A percentile compares a stretch with the other conserved stretches of the same genome.
phyloP scores from a whole-genome alignment of 2,888 invertebrate species.

The Chaitophorus viminalis region DNA sequence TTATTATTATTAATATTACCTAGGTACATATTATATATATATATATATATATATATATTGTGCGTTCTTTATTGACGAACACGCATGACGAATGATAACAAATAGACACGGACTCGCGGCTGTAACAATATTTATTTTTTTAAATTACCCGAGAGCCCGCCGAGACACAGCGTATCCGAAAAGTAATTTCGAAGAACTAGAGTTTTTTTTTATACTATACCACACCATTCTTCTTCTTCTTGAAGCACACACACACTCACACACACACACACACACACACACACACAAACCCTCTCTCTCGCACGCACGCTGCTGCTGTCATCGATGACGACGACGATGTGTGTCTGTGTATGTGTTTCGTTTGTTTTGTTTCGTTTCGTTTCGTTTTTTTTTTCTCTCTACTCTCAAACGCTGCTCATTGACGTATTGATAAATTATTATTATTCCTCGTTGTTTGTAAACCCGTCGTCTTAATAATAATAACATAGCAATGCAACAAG shows the following conservation, averaged over 20 bases:
- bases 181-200: constrained; percentile 58
- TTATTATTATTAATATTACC: background rate
- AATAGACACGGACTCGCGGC: constrained; percentile 57
- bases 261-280: background rate
- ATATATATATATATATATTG: background rate
- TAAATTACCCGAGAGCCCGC: constrained; percentile 56
- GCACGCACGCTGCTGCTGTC: background rate
- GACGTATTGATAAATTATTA: constrained; percentile 62
- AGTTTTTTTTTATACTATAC: background rate
- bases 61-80: constrained; percentile 46
- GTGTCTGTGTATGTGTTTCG: background rate
- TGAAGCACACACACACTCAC: background rate
- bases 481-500: constrained; percentile 50
- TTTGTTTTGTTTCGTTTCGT: constrained; percentile 28
- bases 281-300: background rate
- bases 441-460: constrained; percentile 57
- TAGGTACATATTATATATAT: background rate
- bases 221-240: constrained; percentile 33
- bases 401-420: constrained; percentile 38
- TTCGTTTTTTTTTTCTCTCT: background rate
- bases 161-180: constrained; percentile 56
- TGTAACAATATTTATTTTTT: constrained; percentile 62
- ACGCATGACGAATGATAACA: constrained; percentile 62
- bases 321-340: background rate
- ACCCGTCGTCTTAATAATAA: constrained; percentile 43